Evolutionary conservation across 1,140 invertebrate species (phyloP).

Genomic region (Platorchestia sp.): DNA sequence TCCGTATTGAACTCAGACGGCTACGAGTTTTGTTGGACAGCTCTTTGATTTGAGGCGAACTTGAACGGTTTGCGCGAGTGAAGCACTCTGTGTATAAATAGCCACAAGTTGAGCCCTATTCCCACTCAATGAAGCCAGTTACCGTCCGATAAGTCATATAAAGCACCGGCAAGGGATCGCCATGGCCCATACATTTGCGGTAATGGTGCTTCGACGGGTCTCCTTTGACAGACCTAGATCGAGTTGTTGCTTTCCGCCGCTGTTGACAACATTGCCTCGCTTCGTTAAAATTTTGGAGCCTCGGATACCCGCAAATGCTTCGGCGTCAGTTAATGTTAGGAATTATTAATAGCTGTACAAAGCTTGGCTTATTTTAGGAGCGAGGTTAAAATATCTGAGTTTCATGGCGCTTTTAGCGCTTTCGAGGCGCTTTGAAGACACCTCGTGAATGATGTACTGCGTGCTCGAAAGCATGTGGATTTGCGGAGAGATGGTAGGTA

Average conservation of each 20-base stretch:
- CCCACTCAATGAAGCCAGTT: neutral
- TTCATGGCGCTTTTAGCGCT: neutral
- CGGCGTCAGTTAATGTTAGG: neutral
- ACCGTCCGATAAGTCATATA: slow-evolving; percentile 1
- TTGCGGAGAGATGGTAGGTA: neutral
- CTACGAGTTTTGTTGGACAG: neutral
- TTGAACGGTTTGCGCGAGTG: neutral
- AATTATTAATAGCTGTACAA: neutral
- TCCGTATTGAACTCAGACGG: neutral
- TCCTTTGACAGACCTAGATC: neutral
- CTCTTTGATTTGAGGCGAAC: neutral
- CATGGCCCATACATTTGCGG: neutral
- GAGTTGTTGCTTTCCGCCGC: neutral
- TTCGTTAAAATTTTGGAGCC: neutral
- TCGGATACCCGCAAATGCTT: neutral
- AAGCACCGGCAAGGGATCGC: neutral
- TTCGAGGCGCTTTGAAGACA: neutral
- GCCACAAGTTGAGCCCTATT: neutral
- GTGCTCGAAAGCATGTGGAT: neutral
- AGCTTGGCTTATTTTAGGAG: neutral
- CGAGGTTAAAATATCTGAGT: neutral
- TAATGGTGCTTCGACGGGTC: neutral
- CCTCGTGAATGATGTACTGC: neutral
- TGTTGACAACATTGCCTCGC: neutral
- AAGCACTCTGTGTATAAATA: neutral